phyloP scores from a whole-genome alignment of 1,140 invertebrate species.

The Drosophila mojavensis region DNA sequence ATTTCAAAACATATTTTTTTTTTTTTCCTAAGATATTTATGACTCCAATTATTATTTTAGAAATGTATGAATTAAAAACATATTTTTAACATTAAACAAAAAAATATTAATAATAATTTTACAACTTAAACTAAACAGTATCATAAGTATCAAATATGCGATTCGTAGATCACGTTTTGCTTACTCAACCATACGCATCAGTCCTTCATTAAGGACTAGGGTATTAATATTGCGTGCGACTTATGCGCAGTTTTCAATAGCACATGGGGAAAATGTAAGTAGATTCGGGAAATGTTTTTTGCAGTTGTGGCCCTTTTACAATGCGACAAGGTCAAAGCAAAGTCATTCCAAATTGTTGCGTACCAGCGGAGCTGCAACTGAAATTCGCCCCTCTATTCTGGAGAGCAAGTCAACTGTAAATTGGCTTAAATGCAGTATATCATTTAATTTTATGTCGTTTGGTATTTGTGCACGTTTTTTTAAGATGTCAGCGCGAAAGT shows the following conservation, averaged over 20 bases:
- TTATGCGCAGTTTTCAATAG: constrained; percentile 60
- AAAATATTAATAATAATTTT: no score
- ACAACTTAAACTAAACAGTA: no score
- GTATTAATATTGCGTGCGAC: constrained; percentile 55
- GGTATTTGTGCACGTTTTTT: constrained; percentile 54
- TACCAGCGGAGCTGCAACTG: constrained; percentile 14
- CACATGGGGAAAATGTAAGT: constrained; percentile 35
- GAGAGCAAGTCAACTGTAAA: constrained; percentile 75
- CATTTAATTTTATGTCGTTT: constrained; percentile 75
- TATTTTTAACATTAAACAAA: no score
- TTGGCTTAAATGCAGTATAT: constrained; percentile 78
- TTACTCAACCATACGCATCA: background rate
- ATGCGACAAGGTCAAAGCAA: constrained; percentile 59
- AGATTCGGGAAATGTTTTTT: constrained; percentile 40
- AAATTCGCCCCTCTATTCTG: background rate
- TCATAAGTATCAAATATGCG: no score
- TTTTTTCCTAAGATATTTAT: no score
- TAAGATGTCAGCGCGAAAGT: background rate
- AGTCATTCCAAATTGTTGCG: constrained; percentile 63
- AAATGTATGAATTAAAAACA: no score
- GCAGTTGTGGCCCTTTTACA: constrained; percentile 26
- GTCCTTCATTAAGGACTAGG: background rate
- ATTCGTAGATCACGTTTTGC: no score
- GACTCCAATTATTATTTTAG: no score
- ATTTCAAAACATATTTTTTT: no score